Evolutionary conservation across 2,797 vertebrate species (phyloP), one percentile per base, ranked within the genome.

Genomic region (Poecilia picta): DNA sequence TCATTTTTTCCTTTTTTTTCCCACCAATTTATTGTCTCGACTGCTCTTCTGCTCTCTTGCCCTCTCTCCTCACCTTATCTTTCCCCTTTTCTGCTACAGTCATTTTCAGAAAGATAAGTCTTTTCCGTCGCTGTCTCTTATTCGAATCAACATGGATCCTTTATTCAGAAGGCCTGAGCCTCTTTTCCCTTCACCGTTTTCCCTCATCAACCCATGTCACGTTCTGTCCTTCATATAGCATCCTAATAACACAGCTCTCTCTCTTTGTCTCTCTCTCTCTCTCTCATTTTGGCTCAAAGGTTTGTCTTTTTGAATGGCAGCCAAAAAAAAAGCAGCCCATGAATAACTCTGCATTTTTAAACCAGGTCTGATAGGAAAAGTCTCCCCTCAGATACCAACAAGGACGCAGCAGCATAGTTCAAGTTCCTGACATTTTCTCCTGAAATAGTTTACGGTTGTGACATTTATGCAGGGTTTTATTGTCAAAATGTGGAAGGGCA

Each of bases 321-420:
- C 77, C 74, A 73, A 81, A 85, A 83, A 82, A 86, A 86, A 84
- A 74, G 76, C 78, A 47, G 20, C n/a, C 25, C 5, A 5, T 36
- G 78, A 55, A 78, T 81, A 77, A 66, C 64, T 85, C 83, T 77
- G 73, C 66, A 71, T 87, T 71, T 45, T 71, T 45, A 71, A 71
- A 28, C 4, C 23, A 41, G 64, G 16, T 25, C 64, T 39, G 33
- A 39, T 41, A 15, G 2, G 2, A 25, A 70, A 46, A 12, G 20
- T 55, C 51, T 74, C 33, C 51, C 5, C 33, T 41, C 51, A 51
- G 73, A 71, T 2, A 18, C 15, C 68, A 28, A 15, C 23, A 43
- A n/a, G 36, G 39, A 41, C 64, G 11, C 36, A n/a, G 25, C 20
- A 5, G 39, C 11, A 43, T 70, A 43, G 23, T n/a, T 70, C 12